These are phyloP conservation scores for Tachycineta bicolor DNA, from an alignment of 2,113 vertebrate genomes.

Conservation along the genomic window DNA sequence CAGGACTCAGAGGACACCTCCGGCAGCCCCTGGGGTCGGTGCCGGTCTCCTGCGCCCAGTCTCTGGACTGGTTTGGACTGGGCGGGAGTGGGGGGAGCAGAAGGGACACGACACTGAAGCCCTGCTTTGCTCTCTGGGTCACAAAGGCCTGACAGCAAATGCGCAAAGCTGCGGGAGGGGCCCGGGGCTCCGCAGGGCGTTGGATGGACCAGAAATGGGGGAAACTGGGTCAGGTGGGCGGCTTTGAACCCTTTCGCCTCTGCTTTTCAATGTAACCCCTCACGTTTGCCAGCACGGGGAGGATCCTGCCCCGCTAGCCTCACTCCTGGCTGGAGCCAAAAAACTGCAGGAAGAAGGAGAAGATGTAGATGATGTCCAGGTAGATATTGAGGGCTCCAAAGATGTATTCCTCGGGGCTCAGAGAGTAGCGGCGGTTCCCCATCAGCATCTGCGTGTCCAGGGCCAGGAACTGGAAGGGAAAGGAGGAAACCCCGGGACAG, in stretches of 20 bases:
- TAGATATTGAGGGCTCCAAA: slow-evolving; percentile 96
- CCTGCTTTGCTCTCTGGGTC: slow-evolving; percentile 49
- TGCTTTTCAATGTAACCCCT: background rate
- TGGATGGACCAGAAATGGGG: background rate
- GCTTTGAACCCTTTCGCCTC: background rate
- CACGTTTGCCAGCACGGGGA: background rate
- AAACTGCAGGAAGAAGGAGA: slow-evolving; percentile 91
- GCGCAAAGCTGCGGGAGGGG: slow-evolving; percentile 53
- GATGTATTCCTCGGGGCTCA: slow-evolving; percentile 93
- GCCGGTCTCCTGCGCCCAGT: background rate
- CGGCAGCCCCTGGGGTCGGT: background rate
- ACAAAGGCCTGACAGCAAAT: slow-evolving; percentile 45
- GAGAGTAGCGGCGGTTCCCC: slow-evolving; percentile 85
- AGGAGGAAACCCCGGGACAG: background rate
- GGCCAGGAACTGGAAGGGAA: slow-evolving; percentile 85
- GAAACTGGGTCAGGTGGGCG: background rate
- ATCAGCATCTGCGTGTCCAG: slow-evolving; percentile 93
- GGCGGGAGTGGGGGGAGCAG: background rate
- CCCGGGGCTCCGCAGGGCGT: background rate
- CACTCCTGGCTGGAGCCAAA: slow-evolving; percentile 86
- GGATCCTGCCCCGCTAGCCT: background rate
- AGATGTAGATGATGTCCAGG: slow-evolving; percentile 92
- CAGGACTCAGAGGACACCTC: background rate
- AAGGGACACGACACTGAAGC: slow-evolving; percentile 3
- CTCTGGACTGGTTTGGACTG: background rate